Evolutionary conservation across 2,113 vertebrate genomes (phyloP), one percentile per base, ranked within the genome.

Genomic region (Eurystomus gularis): DNA sequence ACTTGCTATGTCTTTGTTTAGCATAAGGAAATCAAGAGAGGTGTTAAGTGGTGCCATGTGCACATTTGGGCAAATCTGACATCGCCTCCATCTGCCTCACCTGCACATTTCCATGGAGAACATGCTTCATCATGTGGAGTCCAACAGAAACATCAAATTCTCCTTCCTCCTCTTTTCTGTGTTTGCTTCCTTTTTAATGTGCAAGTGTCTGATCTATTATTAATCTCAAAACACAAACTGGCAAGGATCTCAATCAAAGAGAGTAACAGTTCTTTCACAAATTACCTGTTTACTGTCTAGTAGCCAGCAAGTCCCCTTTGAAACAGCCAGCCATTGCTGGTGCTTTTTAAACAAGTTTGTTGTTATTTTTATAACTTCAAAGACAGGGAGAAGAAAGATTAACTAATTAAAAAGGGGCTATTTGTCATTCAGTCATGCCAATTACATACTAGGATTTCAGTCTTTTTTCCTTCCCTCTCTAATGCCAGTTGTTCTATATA

Each of bases 191-290:
- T 97, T 98, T 97, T 97, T 96, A 98, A 98, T 97, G 98, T 97
- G 96, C 69, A 93, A 94, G 84, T 94, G 96, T 98, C 97, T 98
- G 98, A 98, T 99, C 97, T 98, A 98, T 98, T 98, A 98, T 98
- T 98, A 98, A 99, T 98, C 80, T 95, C 97, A 93, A 98, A 98
- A 98, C 96, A 98, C 97, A 98, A 97, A 98, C 85, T 83, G 69
- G 97, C 97, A 97, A 97, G 97, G 94, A 97, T 96, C 82, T 98
- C 98, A 98, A 98, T 97, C 97, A 98, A 98, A 98, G 97, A 88
- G 94, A 88, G 90, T 82, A 95, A 90, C 96, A 92, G 82, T 90
- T 96, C 94, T 71, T 93, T 97, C 96, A 94, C 96, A 98, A 98
- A 98, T 98, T 96, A 97, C 92, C 93, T 97, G 96, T 97, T 98